phyloP scores from a whole-genome alignment of 1,140 invertebrate species.

The Hylaeus anthracinus region DNA sequence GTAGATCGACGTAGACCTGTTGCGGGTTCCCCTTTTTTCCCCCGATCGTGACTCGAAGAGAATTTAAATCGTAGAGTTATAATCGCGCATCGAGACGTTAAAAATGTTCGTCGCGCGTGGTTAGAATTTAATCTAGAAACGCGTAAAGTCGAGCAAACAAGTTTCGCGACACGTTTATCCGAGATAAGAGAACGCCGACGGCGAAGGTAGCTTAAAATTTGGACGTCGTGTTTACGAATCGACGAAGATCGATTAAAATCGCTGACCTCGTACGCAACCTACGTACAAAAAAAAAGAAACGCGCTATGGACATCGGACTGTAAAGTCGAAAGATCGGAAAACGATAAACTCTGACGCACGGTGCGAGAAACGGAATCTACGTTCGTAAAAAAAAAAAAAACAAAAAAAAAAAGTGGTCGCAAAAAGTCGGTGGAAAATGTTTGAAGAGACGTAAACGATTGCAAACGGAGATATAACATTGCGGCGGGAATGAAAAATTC shows the following conservation, averaged over 20 bases:
- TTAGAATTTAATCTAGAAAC: neutral
- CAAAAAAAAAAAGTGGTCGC: too few relatives aligned
- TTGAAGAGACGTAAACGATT: too few relatives aligned
- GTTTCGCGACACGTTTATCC: neutral
- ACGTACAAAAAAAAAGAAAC: neutral
- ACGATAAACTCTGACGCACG: neutral
- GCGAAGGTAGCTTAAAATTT: neutral
- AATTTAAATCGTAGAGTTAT: too few relatives aligned
- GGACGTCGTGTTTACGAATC: neutral
- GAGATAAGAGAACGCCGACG: too few relatives aligned
- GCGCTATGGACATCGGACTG: too few relatives aligned
- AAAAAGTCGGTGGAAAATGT: too few relatives aligned
- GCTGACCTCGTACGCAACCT: neutral
- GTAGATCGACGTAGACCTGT: too few relatives aligned
- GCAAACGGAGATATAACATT: too few relatives aligned
- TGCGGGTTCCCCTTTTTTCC: neutral
- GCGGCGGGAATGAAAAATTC: too few relatives aligned
- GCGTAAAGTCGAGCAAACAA: too few relatives aligned
- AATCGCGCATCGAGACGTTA: too few relatives aligned
- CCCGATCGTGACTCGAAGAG: neutral
- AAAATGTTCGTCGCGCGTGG: neutral
- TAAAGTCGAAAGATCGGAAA: slow-evolving; percentile 14
- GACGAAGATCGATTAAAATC: neutral
- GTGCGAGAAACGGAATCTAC: neutral
- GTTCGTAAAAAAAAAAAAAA: too few relatives aligned